Percentiles rank a stretch among this genome's conserved stretches.
Evolutionary conservation across 2,888 invertebrate genomes (phyloP).

Genomic region (Phortica okadai): DNA sequence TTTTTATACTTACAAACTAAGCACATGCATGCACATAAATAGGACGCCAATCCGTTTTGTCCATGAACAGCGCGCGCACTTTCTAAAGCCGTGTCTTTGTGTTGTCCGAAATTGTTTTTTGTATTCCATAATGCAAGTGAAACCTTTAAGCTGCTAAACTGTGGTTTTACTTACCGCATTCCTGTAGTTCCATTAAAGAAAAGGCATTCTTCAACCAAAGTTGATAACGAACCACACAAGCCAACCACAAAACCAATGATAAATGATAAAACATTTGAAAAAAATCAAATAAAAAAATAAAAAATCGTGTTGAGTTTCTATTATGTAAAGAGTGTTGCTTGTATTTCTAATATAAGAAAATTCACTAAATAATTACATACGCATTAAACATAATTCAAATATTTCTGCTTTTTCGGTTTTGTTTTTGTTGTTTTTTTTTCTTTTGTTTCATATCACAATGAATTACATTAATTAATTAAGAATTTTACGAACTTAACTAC

Average conservation of each 20-base stretch:
- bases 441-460: slow-evolving; percentile 66
- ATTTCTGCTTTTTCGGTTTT: slow-evolving; percentile 60
- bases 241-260: not conserved
- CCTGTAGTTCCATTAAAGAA: too few species aligned
- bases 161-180: too few species aligned
- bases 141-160: not conserved
- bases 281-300: slow-evolving; percentile 37
- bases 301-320: slow-evolving; percentile 45
- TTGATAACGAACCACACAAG: too few species aligned
- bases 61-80: slow-evolving; percentile 20
- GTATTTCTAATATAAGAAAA: slow-evolving; percentile 59
- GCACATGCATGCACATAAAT: slow-evolving; percentile 28
- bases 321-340: slow-evolving; percentile 57
- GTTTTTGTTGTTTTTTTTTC: slow-evolving; percentile 50
- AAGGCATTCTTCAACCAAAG: too few species aligned
- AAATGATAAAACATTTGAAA: slow-evolving; percentile 3
- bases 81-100: not conserved
- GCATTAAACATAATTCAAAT: slow-evolving; percentile 52
- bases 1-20: slow-evolving; percentile 60
- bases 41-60: slow-evolving; percentile 12
- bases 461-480: slow-evolving; percentile 52
- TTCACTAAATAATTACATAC: slow-evolving; percentile 62
- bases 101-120: not conserved
- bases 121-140: slow-evolving; percentile 7
- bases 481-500: slow-evolving; percentile 62